Evolutionary conservation across 2,888 invertebrate genomes (phyloP).

Genomic region (Andrena minutula): DNA sequence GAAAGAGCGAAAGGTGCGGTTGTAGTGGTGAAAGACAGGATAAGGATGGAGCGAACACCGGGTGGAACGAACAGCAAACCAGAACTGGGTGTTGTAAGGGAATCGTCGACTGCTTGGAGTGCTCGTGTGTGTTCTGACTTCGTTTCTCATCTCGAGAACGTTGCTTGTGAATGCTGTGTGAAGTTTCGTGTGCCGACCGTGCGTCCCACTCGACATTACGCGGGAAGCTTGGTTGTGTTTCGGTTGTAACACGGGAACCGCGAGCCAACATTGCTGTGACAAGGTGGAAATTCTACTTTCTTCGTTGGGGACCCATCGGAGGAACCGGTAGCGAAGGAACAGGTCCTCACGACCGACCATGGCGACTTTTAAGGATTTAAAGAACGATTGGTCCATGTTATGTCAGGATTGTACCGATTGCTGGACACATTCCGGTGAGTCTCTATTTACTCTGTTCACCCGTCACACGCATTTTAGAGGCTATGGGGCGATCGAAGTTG

Average conservation of each 20-base stretch:
- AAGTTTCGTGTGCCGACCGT: constrained; percentile 9
- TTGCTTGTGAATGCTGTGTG: constrained; percentile 25
- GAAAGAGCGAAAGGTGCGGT: constrained; percentile 38
- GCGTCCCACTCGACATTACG: constrained; percentile 26
- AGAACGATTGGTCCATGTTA: constrained; percentile 89
- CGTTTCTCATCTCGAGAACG: constrained; percentile 35
- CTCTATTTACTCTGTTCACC: not conserved
- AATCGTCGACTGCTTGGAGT: constrained; percentile 66
- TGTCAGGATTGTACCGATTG: constrained; percentile 88
- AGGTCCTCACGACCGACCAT: constrained; percentile 79
- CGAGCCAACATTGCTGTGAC: constrained; percentile 13
- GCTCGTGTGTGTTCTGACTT: constrained; percentile 53
- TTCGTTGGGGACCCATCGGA: constrained; percentile 18
- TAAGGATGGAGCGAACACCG: constrained; percentile 47
- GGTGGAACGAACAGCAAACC: constrained; percentile 64
- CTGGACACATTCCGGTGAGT: constrained; percentile 88
- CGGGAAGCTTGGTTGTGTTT: constrained; percentile 38
- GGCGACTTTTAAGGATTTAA: constrained; percentile 89
- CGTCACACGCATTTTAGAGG: not conserved
- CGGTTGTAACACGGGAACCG: constrained; percentile 15
- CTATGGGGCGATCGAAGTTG: not conserved
- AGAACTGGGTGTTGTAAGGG: constrained; percentile 72
- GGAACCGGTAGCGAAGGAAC: constrained; percentile 27
- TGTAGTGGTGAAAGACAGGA: constrained; percentile 38
- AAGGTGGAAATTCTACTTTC: constrained; percentile 26